phyloP scores from a whole-genome alignment of 2,113 vertebrate species.

The Lathamus discolor region DNA sequence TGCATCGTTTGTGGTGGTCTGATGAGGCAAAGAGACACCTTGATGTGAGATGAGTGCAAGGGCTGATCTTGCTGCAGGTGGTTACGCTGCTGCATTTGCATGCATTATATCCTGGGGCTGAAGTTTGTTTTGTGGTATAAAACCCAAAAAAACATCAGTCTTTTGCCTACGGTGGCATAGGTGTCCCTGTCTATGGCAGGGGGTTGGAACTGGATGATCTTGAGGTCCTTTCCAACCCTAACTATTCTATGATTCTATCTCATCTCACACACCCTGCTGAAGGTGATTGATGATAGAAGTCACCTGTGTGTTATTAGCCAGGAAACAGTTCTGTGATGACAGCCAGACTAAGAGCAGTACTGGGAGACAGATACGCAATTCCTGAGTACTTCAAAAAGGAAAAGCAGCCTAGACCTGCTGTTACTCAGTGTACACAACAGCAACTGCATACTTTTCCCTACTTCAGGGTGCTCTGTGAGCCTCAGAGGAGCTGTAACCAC shows the following conservation, averaged over 20 bases:
- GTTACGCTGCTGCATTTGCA: background rate
- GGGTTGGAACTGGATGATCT: too few relatives aligned
- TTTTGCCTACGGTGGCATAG: background rate
- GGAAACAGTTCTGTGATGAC: background rate
- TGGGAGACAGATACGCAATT: background rate
- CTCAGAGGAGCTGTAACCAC: background rate
- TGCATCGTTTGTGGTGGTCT: background rate
- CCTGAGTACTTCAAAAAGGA: background rate
- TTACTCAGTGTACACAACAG: background rate
- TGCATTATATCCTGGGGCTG: accelerated
- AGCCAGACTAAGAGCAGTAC: background rate
- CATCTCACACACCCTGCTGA: background rate
- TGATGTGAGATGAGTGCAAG: background rate
- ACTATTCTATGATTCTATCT: too few relatives aligned
- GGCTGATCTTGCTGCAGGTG: background rate
- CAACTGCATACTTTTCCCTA: background rate
- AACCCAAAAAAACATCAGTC: background rate
- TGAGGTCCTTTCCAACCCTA: too few relatives aligned
- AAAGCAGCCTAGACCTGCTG: background rate
- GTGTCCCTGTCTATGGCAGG: too few relatives aligned
- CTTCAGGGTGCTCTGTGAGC: background rate
- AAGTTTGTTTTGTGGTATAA: background rate
- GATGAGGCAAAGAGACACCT: background rate
- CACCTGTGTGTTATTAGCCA: background rate
- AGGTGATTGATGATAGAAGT: background rate